Base-by-base conservation (phyloP, 2,113 vertebrate genomes). In the Ivindomyrus marchei region DNA sequence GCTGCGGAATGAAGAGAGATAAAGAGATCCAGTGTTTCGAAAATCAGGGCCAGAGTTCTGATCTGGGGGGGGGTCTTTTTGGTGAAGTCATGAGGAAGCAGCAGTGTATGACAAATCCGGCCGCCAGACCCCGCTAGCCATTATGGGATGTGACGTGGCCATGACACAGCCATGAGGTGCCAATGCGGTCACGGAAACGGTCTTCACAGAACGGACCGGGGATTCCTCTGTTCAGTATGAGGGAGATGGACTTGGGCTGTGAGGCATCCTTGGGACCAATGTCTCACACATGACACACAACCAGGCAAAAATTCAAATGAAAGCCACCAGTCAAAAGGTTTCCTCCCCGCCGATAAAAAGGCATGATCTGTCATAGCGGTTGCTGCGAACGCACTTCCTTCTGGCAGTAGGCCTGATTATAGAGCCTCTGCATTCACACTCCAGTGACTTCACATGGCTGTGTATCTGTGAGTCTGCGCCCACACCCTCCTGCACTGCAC, bases 41-140 rank as follows among this genome's bases (percentile, higher is more conserved):
- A 49, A 86, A 50, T n/a, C 85, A 15, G n/a, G 42, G 13, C 24
- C 45, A 87, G 46, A 36, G 15, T 85, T 53, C 85, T 36, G 11
- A 39, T 21, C 3, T 47, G 21, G 3, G 27, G 3, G 85, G 24
- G 49, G 36, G 56, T 66, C 19, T 17, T 88, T 53, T 36, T 62
- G 50, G 31, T 19, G 10, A 47, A 86, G n/a, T 50, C 85, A 86
- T 88, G 36, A 88, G 52, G 85, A 56, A 87, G n/a, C 85, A 86
- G 56, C 36, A 88, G 52, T 11, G 62, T 70, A 27, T 88, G 50
- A 56, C 50, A 88, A 19, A 56, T 53, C 50, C 11, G 19, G 7
- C 15, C 7, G 9, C 31, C 24, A 53, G 31, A 42, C 86, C 52
- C 31, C 5, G 3, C 50, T 9, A 56, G 86, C 36, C 52, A 4